phyloP scores from a whole-genome alignment of 2,797 vertebrate species.

The Bovichtus variegatus region DNA sequence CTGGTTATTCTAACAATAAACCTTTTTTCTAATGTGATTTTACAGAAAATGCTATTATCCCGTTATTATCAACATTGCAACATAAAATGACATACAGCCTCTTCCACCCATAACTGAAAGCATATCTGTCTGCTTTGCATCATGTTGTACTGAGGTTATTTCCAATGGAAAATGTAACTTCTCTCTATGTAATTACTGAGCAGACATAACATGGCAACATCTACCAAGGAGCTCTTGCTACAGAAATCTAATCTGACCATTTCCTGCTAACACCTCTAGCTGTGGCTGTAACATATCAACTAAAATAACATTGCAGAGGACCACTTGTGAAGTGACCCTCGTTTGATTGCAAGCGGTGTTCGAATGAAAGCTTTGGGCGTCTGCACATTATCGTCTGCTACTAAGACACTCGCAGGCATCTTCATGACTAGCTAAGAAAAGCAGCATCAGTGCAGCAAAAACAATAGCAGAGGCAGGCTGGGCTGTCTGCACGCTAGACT shows the following conservation, averaged over 20 bases:
- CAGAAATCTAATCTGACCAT: neutral
- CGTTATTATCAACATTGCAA: neutral
- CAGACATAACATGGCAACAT: neutral
- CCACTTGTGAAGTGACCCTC: too few relatives aligned
- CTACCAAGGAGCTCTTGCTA: neutral
- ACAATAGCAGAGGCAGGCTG: constrained; percentile 50
- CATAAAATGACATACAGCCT: neutral
- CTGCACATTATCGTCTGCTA: neutral
- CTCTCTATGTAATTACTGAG: neutral
- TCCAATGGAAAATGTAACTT: neutral
- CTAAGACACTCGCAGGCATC: neutral
- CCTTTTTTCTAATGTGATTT: neutral
- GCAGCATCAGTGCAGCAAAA: constrained; percentile 33
- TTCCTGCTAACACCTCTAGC: neutral
- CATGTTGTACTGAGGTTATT: neutral
- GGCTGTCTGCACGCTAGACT: constrained; percentile 50
- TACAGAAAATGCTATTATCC: neutral
- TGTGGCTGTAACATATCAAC: neutral
- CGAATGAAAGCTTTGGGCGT: neutral
- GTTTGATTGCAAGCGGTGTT: constrained; percentile 6
- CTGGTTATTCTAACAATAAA: neutral
- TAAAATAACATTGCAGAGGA: too few relatives aligned
- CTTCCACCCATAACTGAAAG: neutral
- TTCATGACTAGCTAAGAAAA: neutral
- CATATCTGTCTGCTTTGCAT: too few relatives aligned